phyloP scores from a whole-genome alignment of 2,113 vertebrate genomes.

The Amphilophus citrinellus region DNA sequence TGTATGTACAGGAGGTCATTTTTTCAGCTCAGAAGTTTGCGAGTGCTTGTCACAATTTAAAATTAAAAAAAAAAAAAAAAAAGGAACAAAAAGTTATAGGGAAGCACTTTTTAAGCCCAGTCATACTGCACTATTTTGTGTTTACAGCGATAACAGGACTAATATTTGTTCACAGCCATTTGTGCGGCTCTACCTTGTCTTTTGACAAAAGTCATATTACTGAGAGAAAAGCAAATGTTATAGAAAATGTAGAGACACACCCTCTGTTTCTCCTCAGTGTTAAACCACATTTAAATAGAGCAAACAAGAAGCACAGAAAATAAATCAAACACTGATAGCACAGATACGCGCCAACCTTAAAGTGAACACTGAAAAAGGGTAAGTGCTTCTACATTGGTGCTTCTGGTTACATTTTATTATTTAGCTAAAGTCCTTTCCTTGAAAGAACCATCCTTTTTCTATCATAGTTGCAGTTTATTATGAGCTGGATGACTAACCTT shows the following conservation, averaged over 20 bases:
- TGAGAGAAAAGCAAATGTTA: slow-evolving; percentile 61
- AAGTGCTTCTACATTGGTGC: background rate
- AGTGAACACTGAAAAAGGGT: background rate
- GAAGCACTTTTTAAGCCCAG: background rate
- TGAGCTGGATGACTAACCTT: background rate
- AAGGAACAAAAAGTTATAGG: background rate
- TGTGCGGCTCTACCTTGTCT: slow-evolving; percentile 64
- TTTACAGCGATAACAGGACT: slow-evolving; percentile 44
- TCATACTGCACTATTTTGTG: slow-evolving; percentile 4
- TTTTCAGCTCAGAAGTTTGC: background rate
- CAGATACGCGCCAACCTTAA: background rate
- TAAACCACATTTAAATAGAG: slow-evolving; percentile 28
- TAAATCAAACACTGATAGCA: slow-evolving; percentile 10
- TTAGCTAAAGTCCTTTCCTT: background rate
- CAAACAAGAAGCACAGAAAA: slow-evolving; percentile 52
- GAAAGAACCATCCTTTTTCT: background rate
- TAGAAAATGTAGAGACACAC: slow-evolving; percentile 56
- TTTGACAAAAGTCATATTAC: slow-evolving; percentile 58
- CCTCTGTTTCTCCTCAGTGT: slow-evolving; percentile 35
- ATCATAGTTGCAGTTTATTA: background rate
- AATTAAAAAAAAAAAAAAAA: background rate
- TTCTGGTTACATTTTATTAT: background rate
- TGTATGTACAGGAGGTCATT: background rate
- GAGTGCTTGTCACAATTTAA: background rate
- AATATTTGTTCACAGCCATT: slow-evolving; percentile 61